phyloP scores from a whole-genome alignment of 2,888 invertebrate genomes.

The Synergus gifuensis region DNA sequence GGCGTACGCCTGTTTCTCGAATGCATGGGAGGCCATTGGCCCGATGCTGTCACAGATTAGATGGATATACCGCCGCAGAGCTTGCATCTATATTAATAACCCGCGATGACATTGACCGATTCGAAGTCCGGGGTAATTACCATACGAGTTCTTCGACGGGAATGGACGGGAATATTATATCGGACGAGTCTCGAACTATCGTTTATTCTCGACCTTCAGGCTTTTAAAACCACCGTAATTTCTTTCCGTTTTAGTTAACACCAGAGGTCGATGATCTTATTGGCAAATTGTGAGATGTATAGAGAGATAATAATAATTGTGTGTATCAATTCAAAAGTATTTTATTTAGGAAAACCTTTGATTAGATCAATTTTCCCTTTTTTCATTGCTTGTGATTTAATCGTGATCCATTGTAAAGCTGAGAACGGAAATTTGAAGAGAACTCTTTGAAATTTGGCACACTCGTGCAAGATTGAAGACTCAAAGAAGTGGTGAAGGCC shows the following conservation, averaged over 20 bases:
- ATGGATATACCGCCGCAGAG: slow-evolving; percentile 60
- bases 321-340: too few species aligned
- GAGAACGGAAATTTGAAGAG: neutral
- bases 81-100: slow-evolving; percentile 76
- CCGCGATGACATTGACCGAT: slow-evolving; percentile 73
- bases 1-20: slow-evolving; percentile 48
- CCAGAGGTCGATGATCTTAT: slow-evolving; percentile 27
- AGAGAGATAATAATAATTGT: too few species aligned
- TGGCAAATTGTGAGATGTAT: neutral
- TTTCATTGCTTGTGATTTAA: too few species aligned
- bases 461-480: neutral
- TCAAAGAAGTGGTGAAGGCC: neutral
- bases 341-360: too few species aligned
- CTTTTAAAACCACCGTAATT: slow-evolving; percentile 26
- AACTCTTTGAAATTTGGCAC: neutral
- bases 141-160: slow-evolving; percentile 60
- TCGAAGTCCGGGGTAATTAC: slow-evolving; percentile 67
- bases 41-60: slow-evolving; percentile 71
- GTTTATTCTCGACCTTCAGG: slow-evolving; percentile 36
- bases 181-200: neutral
- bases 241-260: neutral
- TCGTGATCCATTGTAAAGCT: too few species aligned
- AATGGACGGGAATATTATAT: slow-evolving; percentile 37
- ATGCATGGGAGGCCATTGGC: slow-evolving; percentile 53
- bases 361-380: too few species aligned